Evolutionary conservation across 2,888 invertebrate species (phyloP).

Genomic region (Himalopsyche japonica): DNA sequence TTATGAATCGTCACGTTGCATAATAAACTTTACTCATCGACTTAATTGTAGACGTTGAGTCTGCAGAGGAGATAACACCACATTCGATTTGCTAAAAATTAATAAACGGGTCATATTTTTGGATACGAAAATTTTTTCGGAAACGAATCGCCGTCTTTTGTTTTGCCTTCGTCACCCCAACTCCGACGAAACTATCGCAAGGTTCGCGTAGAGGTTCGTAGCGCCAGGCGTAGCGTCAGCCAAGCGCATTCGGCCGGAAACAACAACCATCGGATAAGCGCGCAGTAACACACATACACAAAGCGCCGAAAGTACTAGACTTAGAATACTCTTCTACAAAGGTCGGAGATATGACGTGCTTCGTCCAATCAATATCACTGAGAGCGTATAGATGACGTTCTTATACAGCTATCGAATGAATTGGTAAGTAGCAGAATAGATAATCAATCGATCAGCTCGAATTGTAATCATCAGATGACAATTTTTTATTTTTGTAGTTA

Average conservation of each 20-base stretch:
- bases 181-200: background rate
- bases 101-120: no score
- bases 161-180: background rate
- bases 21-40: no score
- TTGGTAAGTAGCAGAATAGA: no score
- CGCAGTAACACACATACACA: background rate
- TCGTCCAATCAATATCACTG: background rate
- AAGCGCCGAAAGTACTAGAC: background rate
- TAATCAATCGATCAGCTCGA: no score
- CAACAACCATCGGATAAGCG: background rate
- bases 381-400: no score
- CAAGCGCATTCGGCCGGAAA: slow-evolving; percentile 1
- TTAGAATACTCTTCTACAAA: background rate
- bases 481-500: no score
- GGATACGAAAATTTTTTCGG: background rate
- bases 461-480: no score
- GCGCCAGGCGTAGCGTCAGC: background rate
- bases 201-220: background rate
- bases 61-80: no score
- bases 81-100: no score
- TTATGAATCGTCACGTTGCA: no score
- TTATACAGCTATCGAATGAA: no score
- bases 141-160: background rate
- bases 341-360: background rate
- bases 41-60: no score